Conservation (phyloP, 2,113 vertebrate species). For the Actenoides lindsayi region DNA sequence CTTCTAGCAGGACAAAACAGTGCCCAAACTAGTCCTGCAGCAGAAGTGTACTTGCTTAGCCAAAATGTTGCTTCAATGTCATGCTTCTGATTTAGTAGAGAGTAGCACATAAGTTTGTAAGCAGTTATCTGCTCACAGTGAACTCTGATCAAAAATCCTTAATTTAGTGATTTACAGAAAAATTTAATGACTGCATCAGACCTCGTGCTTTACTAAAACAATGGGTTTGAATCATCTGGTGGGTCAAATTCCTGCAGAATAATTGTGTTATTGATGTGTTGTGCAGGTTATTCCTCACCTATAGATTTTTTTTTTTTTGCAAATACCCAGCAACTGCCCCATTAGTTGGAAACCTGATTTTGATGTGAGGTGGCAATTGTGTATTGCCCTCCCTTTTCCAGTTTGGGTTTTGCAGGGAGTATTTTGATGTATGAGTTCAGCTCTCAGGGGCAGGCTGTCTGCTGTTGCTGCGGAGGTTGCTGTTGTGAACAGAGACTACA, state of each 20-base stretch:
- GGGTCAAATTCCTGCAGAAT: background rate
- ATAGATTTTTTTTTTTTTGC: background rate
- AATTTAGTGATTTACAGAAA: background rate
- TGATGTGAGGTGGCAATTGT: background rate
- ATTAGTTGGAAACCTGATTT: background rate
- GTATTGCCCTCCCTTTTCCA: background rate
- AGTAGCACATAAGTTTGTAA: background rate
- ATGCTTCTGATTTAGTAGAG: background rate
- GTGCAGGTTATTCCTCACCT: background rate
- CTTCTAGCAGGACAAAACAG: background rate
- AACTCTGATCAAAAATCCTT: background rate
- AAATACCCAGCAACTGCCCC: background rate
- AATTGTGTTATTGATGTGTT: background rate
- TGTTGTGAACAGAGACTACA: background rate
- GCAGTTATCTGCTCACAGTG: background rate
- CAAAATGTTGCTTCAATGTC: background rate
- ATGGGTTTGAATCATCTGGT: background rate
- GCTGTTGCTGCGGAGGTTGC: background rate
- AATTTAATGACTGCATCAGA: background rate
- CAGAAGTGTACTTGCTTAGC: rapidly evolving
- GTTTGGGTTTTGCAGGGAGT: background rate
- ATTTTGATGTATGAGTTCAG: background rate
- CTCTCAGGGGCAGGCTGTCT: too few relatives aligned
- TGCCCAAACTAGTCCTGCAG: too few relatives aligned
- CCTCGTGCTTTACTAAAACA: background rate